These are phyloP conservation scores for Callipepla squamata DNA, from an alignment of 2,113 vertebrate genomes.

Conservation along the genomic window DNA sequence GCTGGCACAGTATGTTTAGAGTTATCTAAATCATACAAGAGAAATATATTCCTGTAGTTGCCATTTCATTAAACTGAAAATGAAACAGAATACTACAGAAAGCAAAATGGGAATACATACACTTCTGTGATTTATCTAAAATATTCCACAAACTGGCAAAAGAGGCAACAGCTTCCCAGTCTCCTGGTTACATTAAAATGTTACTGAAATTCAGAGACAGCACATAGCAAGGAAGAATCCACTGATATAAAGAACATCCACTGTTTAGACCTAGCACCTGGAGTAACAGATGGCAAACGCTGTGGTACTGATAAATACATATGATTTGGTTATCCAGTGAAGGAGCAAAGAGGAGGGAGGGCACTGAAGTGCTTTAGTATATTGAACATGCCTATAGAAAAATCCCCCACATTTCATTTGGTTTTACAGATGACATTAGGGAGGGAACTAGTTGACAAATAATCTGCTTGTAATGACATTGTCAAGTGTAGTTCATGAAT, in stretches of 20 bases:
- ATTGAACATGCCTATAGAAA: background rate
- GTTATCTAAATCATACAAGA: background rate
- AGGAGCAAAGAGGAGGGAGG: background rate
- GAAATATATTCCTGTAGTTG: background rate
- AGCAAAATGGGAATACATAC: background rate
- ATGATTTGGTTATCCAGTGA: background rate
- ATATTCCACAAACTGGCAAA: background rate
- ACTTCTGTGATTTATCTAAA: background rate
- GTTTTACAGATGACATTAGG: background rate
- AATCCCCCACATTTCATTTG: background rate
- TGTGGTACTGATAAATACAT: background rate
- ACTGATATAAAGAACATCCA: background rate
- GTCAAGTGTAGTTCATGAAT: background rate
- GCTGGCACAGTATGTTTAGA: background rate
- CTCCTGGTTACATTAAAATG: background rate
- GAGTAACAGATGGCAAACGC: constrained; percentile 28
- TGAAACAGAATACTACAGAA: background rate
- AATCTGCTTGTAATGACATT: background rate
- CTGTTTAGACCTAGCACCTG: background rate
- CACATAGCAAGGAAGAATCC: background rate
- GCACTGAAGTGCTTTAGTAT: background rate
- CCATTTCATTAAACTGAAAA: background rate
- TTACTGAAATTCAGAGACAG: background rate
- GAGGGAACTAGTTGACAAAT: background rate
- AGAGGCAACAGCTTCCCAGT: background rate